These are phyloP conservation scores for Epizoanthus stellaris DNA, from an alignment of 92 coral and sea anemone genomes.

Conservation along the genomic window DNA sequence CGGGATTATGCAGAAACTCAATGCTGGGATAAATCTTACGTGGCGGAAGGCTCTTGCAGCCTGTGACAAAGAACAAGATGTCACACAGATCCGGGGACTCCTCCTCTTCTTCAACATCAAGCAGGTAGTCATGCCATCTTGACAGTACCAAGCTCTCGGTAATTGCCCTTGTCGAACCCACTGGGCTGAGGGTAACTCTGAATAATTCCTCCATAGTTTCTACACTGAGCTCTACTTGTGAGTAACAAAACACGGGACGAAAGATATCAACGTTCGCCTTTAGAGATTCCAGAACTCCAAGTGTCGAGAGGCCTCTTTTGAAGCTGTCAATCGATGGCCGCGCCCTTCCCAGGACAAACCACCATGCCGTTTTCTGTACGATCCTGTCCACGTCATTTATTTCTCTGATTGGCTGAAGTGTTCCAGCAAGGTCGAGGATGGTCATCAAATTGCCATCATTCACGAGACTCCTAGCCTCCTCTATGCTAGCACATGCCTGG, in stretches of 20 bases:
- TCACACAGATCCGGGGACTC: slow-evolving; percentile 26
- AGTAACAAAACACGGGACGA: slow-evolving; percentile 20
- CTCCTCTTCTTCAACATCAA: slow-evolving; percentile 76
- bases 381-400: neutral
- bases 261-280: slow-evolving; percentile 13
- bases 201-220: slow-evolving; percentile 63
- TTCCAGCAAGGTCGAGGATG: slow-evolving; percentile 53
- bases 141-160: slow-evolving; percentile 77
- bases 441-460: slow-evolving; percentile 18
- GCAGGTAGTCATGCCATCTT: slow-evolving; percentile 77
- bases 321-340: slow-evolving; percentile 31
- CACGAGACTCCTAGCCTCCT: slow-evolving; percentile 32
- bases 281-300: slow-evolving; percentile 36
- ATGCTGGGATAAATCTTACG: slow-evolving; percentile 57
- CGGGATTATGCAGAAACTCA: slow-evolving; percentile 65
- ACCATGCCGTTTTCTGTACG: slow-evolving; percentile 11
- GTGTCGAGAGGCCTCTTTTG: slow-evolving; percentile 37
- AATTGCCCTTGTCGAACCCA: slow-evolving; percentile 62
- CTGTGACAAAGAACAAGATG: slow-evolving; percentile 46
- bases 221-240: slow-evolving; percentile 44
- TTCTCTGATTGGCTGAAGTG: slow-evolving; percentile 21
- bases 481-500: neutral
- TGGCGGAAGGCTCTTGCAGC: slow-evolving; percentile 47
- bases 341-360: slow-evolving; percentile 39
- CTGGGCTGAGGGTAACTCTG: slow-evolving; percentile 52